Conservation (phyloP, 53 echinoderm and acorn worm genomes). For the Arbacia lixula region DNA sequence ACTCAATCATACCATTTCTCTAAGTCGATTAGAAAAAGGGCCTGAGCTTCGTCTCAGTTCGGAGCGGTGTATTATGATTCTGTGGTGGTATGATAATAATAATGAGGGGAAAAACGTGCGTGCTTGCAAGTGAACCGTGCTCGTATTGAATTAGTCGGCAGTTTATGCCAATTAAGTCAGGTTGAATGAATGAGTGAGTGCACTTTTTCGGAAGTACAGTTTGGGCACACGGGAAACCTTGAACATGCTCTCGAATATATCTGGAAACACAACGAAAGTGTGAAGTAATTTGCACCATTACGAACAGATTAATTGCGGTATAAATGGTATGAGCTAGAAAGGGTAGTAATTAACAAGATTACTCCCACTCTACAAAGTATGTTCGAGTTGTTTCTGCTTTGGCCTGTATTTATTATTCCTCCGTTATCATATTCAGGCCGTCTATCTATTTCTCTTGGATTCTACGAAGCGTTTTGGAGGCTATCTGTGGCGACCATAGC, state of each 20-base stretch:
- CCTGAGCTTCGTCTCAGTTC: slow-evolving; percentile 19
- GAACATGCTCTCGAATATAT: slow-evolving; percentile 11
- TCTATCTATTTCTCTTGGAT: too few relatives aligned
- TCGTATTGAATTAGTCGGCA: slow-evolving; percentile 56
- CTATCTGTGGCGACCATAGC: too few relatives aligned
- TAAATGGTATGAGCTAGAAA: too few relatives aligned
- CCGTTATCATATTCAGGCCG: too few relatives aligned
- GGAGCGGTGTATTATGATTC: slow-evolving; percentile 38
- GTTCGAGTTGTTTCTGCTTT: too few relatives aligned
- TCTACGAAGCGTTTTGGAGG: too few relatives aligned
- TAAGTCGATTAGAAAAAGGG: slow-evolving; percentile 36
- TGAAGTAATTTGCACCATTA: slow-evolving; percentile 33
- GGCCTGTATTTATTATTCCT: too few relatives aligned
- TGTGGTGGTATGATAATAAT: slow-evolving; percentile 34
- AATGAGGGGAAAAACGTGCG: slow-evolving; percentile 35
- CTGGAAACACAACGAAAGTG: neutral
- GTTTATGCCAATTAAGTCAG: slow-evolving; percentile 57
- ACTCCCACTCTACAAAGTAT: too few relatives aligned
- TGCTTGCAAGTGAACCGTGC: slow-evolving; percentile 55
- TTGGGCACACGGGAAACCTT: slow-evolving; percentile 11
- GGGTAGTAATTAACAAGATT: too few relatives aligned
- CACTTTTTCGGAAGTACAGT: slow-evolving; percentile 32
- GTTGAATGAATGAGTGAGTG: slow-evolving; percentile 47
- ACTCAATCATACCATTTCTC: slow-evolving; percentile 28
- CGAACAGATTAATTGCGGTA: too few relatives aligned